Percentiles rank a stretch among this genome's conserved stretches.
phyloP scores from a whole-genome alignment of 2,797 vertebrate genomes.

The Acipenser transmontanus region DNA sequence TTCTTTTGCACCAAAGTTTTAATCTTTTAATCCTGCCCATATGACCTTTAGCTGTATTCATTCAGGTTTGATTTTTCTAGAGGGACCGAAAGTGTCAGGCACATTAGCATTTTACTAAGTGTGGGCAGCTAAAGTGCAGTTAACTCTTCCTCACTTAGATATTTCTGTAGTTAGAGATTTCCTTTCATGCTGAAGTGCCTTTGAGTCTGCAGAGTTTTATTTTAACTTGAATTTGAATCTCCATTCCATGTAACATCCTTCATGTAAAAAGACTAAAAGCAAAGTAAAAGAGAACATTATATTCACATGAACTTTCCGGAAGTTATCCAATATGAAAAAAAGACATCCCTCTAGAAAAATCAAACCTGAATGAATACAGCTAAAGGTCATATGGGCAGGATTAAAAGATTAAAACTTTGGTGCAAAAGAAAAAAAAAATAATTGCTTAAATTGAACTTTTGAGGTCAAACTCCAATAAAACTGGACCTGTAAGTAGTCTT shows the following conservation, averaged over 20 bases:
- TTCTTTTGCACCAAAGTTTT: background rate
- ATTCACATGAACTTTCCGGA: no score
- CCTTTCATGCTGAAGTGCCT: slow-evolving; percentile 43
- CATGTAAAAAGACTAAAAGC: no score
- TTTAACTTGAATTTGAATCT: no score
- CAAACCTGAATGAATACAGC: background rate
- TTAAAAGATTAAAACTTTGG: background rate
- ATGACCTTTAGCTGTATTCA: background rate
- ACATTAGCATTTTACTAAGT: slow-evolving; percentile 2
- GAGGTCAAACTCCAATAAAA: background rate
- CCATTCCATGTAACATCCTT: no score
- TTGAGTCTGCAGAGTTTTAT: slow-evolving; percentile 31
- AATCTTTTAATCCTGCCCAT: background rate
- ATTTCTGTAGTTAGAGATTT: slow-evolving; percentile 11
- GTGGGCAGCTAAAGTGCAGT: slow-evolving; percentile 34
- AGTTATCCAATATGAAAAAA: no score
- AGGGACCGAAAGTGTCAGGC: background rate
- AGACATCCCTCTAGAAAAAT: no score
- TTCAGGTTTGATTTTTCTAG: background rate
- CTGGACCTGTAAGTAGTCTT: background rate
- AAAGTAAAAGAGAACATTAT: no score
- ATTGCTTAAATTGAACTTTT: background rate
- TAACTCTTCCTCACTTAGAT: slow-evolving; percentile 25
- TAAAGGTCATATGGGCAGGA: background rate
- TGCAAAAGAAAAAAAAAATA: background rate